Evolutionary conservation across 2,797 vertebrate species (phyloP).

Genomic region (Muscicapa striata): DNA sequence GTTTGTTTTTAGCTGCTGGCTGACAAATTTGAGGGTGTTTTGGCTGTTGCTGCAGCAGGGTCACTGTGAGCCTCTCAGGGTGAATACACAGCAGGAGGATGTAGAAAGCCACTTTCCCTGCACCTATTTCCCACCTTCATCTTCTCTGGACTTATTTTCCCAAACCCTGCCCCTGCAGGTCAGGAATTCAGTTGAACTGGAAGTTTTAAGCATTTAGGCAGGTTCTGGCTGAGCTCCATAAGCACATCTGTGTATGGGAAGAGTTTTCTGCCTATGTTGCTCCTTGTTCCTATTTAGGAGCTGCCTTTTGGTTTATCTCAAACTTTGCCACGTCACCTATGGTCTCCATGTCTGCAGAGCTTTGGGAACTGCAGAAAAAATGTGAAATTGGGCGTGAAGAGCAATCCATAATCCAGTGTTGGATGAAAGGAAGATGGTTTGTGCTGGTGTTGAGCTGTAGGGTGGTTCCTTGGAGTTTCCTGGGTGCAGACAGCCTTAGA

Average conservation of each 20-base stretch:
- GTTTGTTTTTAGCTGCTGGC: background rate
- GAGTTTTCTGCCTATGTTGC: background rate
- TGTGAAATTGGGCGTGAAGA: background rate
- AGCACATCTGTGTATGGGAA: background rate
- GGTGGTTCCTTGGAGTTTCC: background rate
- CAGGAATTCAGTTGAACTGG: background rate
- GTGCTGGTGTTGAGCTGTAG: rapidly evolving
- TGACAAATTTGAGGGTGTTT: background rate
- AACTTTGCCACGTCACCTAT: rapidly evolving
- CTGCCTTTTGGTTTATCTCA: background rate
- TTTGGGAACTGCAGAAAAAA: background rate
- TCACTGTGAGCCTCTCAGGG: background rate
- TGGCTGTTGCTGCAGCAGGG: background rate
- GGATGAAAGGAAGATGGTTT: background rate
- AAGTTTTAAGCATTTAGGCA: background rate
- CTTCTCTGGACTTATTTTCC: background rate
- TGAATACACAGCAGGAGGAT: rapidly evolving
- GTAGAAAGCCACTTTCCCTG: background rate
- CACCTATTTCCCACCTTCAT: rapidly evolving
- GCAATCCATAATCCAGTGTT: rapidly evolving
- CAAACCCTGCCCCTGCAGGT: background rate
- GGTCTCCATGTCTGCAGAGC: background rate
- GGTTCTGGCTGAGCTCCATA: background rate
- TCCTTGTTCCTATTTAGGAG: background rate
- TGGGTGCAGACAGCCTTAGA: background rate